Evolutionary conservation across 2,888 invertebrate genomes (phyloP), one percentile per base, ranked within the genome.

Genomic region (Drosophila algonquin): DNA sequence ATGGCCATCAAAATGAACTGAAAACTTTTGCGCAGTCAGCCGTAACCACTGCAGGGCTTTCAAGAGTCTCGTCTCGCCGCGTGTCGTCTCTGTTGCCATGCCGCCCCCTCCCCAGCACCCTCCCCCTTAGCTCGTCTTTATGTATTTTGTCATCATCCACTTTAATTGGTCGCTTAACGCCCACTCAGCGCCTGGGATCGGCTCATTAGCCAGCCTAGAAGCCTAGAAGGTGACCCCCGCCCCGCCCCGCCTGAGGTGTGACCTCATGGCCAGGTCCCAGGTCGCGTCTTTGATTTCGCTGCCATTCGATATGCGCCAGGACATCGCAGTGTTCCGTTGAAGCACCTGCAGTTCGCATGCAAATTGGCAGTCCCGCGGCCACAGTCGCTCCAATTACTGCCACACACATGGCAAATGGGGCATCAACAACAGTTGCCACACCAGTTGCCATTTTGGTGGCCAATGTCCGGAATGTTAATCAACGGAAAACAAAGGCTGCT

Each of bases 11-110:
- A 68, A 72, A 59, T 68, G 73, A 63, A 53, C 68, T 73, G 58
- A 64, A 72, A 76, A 82, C 63, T 83, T 83, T 76, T 76, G 77
- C 80, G 61, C 77, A 79, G 80, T 82, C 86, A 85, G 83, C 81
- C 67, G 71, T 74, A 79, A 69, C 65, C 68, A 40, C 47, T 61
- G 61, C 67, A 61, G 57, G 72, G 57, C 72, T 74, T 73, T 51
- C 56, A 61, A 65, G 75, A 62, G 54, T 30, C 45, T 16, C 62
- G 6, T 9, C 32, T 9, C 9, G 18, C 18, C 18, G 18, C 18
- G 32, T 10, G 9, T 32, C 54, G 63, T 14, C 12, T 35, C 35
- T 35, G 35, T 62, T 57, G 64, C 59, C 63, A 64, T 72, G 72
- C 6, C 7, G 9, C 32, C 24, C 51, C 24, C 48, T 8, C 21